Evolutionary conservation across 2,113 vertebrate species (phyloP).

Genomic region (Danio rerio): DNA sequence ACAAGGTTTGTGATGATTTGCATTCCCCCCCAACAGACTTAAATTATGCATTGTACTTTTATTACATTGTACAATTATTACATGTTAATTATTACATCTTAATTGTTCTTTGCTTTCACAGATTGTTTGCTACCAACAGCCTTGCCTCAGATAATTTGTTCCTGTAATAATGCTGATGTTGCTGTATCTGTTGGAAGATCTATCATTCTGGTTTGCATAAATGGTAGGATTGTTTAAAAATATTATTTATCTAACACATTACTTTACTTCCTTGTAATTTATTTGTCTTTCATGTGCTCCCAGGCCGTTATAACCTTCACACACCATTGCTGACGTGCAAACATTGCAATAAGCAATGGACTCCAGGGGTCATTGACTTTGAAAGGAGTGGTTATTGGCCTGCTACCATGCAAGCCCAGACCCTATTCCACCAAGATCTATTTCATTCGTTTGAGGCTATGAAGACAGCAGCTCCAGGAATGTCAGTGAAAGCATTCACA

Average conservation of each 20-base stretch:
- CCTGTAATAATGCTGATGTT: conserved; percentile 10
- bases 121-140: conserved; percentile 19
- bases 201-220: conserved; percentile 12
- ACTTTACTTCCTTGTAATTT: conserved; percentile 1
- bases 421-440: conserved; percentile 25
- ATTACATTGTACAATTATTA: too few relatives aligned
- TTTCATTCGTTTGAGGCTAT: conserved; percentile 22
- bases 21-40: too few relatives aligned
- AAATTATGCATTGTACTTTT: too few relatives aligned
- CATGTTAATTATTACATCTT: too few relatives aligned
- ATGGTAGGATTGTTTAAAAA: neutral
- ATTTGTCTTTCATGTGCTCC: conserved; percentile 8
- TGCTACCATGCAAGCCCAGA: conserved; percentile 2
- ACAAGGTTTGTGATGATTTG: too few relatives aligned
- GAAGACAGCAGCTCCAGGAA: conserved; percentile 34
- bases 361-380: conserved; percentile 15
- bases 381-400: neutral
- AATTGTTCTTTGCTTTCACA: too few relatives aligned
- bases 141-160: neutral
- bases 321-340: conserved; percentile 7
- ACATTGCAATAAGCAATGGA: conserved; percentile 31
- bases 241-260: neutral
- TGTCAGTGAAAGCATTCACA: conserved; percentile 21
- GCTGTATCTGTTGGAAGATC: neutral
- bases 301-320: neutral